Percentiles rank a stretch among this genome's conserved stretches.
phyloP scores from a whole-genome alignment of 2,797 vertebrate species.

The Sebastolobus alascanus region DNA sequence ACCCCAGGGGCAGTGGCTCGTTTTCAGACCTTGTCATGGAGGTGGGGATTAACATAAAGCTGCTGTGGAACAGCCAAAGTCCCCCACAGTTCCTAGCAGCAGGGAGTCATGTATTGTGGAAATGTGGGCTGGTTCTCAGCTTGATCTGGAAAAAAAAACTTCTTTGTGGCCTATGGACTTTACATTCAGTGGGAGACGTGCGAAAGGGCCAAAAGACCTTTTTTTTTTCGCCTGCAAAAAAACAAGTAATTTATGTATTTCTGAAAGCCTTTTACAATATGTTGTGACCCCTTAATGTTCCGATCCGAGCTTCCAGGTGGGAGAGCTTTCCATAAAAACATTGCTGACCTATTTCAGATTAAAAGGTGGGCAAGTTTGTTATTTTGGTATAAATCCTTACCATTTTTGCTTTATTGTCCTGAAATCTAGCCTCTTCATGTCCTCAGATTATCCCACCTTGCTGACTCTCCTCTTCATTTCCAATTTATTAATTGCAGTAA shows the following conservation, averaged over 20 bases:
- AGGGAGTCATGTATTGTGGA: slow-evolving; percentile 15
- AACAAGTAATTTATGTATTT: slow-evolving; percentile 5
- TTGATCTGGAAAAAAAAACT: slow-evolving; percentile 24
- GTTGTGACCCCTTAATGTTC: slow-evolving; percentile 6
- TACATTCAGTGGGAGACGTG: not conserved
- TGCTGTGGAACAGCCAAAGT: not conserved
- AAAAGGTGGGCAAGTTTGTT: not conserved
- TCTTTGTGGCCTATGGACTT: slow-evolving; percentile 23
- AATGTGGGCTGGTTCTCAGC: slow-evolving; percentile 15
- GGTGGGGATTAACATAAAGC: slow-evolving; percentile 43
- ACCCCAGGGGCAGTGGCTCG: slow-evolving; percentile 20
- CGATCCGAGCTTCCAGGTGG: not conserved
- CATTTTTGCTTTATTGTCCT: slow-evolving; percentile 18
- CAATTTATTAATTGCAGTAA: slow-evolving; percentile 72
- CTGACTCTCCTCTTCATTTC: slow-evolving; percentile 31
- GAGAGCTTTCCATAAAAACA: slow-evolving; percentile 13
- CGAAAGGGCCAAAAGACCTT: not conserved
- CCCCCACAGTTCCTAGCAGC: slow-evolving; percentile 30
- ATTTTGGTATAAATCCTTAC: slow-evolving; percentile 17
- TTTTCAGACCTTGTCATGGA: slow-evolving; percentile 22
- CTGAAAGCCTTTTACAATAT: not conserved
- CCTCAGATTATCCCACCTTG: slow-evolving; percentile 39
- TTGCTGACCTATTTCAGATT: not conserved
- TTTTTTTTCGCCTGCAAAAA: not conserved
- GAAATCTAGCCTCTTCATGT: slow-evolving; percentile 18